Conservation (phyloP, 2,888 invertebrate genomes). For the Papilio protenor region DNA sequence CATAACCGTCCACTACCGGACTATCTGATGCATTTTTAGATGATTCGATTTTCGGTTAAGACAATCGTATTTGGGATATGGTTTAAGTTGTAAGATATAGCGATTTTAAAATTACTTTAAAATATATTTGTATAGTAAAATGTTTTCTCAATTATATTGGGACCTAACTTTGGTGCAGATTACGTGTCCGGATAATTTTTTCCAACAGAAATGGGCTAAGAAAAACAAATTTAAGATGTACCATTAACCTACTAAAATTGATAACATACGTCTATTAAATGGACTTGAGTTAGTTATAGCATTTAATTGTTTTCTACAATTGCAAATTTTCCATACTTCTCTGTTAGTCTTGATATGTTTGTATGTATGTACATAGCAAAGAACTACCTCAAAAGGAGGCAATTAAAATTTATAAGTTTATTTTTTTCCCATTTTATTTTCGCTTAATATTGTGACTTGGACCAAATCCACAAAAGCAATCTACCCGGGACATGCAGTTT, state of each 20-base stretch:
- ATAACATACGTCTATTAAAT: too few species aligned
- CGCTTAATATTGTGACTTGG: slow-evolving; percentile 39
- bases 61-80: slow-evolving; percentile 66
- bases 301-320: too few species aligned
- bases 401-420: background rate
- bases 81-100: slow-evolving; percentile 50
- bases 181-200: too few species aligned
- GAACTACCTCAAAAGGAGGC: too few species aligned
- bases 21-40: slow-evolving; percentile 80
- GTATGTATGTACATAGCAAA: too few species aligned
- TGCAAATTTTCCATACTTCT: too few species aligned
- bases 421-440: background rate
- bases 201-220: too few species aligned
- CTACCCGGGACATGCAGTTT: slow-evolving; percentile 53
- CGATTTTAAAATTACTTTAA: slow-evolving; percentile 26
- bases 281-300: too few species aligned
- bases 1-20: slow-evolving; percentile 68
- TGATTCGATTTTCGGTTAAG: slow-evolving; percentile 76
- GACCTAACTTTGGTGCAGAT: too few species aligned
- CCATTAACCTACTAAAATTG: too few species aligned
- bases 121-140: background rate
- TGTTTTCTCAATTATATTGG: background rate
- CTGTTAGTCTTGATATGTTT: too few species aligned
- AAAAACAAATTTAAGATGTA: too few species aligned
- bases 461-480: slow-evolving; percentile 51